Percentiles rank a stretch among this genome's conserved stretches.
Conservation (phyloP, 2,113 vertebrate species). For the Crocuta crocuta region DNA sequence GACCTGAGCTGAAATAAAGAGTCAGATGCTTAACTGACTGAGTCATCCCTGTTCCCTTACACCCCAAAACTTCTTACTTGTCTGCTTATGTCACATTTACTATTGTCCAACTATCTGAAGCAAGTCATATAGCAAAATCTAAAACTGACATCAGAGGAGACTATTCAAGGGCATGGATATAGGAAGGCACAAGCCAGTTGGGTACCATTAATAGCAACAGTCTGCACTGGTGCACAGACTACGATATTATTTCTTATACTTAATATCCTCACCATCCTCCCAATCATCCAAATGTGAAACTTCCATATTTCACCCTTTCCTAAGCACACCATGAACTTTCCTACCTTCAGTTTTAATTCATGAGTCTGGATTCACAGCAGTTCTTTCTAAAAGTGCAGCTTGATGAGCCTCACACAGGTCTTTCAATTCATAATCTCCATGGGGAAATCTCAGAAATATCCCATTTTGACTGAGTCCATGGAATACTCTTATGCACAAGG, state of each 20-base stretch:
- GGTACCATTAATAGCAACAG: not conserved
- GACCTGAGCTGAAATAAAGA: too few species aligned
- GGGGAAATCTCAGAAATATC: not conserved
- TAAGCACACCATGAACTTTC: not conserved
- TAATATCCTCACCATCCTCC: not conserved
- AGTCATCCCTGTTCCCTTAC: too few species aligned
- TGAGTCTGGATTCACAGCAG: not conserved
- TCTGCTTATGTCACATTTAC: not conserved
- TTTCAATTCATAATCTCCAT: not conserved
- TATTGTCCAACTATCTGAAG: not conserved
- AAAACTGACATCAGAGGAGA: not conserved
- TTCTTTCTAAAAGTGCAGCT: not conserved
- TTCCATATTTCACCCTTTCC: not conserved
- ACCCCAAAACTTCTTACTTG: not conserved
- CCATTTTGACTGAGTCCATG: not conserved
- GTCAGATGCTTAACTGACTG: too few species aligned
- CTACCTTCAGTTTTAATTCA: not conserved
- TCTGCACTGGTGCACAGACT: not conserved
- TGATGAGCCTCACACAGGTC: not conserved
- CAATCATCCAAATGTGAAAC: not conserved
- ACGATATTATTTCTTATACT: not conserved
- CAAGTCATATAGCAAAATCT: not conserved
- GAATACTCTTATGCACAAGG: not conserved
- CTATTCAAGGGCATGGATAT: not conserved
- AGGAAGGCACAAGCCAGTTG: not conserved